Evolutionary conservation across 2,113 vertebrate genomes (phyloP).

Genomic region (Zapus hudsonius): DNA sequence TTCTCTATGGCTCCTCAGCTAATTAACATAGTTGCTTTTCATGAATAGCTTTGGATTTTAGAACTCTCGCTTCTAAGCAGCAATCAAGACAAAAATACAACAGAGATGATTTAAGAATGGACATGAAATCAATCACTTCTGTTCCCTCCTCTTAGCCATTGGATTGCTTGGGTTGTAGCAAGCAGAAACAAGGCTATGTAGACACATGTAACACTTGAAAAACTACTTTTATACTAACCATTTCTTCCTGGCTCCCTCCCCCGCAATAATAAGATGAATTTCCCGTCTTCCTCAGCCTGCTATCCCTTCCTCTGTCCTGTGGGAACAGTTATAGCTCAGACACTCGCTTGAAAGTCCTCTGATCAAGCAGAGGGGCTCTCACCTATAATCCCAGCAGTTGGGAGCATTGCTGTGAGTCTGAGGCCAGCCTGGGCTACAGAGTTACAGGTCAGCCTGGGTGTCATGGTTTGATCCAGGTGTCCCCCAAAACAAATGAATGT

Average conservation of each 20-base stretch:
- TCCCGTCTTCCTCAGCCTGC: not conserved
- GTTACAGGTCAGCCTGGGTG: too few species aligned
- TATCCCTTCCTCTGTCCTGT: not conserved
- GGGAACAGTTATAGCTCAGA: too few species aligned
- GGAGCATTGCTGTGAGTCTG: too few species aligned
- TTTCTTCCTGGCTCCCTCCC: not conserved
- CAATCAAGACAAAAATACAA: not conserved
- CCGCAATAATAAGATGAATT: not conserved
- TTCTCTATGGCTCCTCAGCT: not conserved
- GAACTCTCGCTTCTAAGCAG: conserved; percentile 7
- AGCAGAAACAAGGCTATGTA: not conserved
- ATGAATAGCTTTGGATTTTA: not conserved
- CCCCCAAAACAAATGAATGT: too few species aligned
- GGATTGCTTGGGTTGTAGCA: not conserved
- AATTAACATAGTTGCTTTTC: conserved; percentile 14
- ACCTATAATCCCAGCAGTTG: too few species aligned
- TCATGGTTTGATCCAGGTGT: too few species aligned
- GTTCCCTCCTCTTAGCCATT: not conserved
- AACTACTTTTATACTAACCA: not conserved
- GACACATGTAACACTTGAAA: not conserved
- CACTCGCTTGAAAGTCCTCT: not conserved
- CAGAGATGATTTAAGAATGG: not conserved
- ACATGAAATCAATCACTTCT: too few species aligned
- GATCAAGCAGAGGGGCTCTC: not conserved
- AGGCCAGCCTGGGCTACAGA: too few species aligned